These are phyloP conservation scores for Cichladusa arquata DNA, from an alignment of 2,113 vertebrate species.

Conservation along the genomic window DNA sequence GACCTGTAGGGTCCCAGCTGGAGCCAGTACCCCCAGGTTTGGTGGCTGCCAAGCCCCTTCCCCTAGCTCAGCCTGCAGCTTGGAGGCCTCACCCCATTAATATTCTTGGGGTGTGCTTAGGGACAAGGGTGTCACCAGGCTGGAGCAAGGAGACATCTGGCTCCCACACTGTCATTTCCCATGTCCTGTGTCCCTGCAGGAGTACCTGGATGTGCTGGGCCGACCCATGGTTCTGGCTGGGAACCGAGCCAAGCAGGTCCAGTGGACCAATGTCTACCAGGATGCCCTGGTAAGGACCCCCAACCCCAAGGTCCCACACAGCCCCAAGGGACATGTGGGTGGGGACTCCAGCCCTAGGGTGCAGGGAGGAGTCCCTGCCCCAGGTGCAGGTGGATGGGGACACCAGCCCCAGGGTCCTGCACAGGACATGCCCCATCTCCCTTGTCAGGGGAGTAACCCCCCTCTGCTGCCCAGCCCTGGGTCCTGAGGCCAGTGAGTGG, in stretches of 20 bases:
- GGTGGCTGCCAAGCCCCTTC: not conserved
- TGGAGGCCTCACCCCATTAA: not conserved
- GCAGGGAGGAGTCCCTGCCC: too few relatives aligned
- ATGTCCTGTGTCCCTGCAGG: slow-evolving; percentile 71
- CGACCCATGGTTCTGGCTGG: slow-evolving; percentile 97
- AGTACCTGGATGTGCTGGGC: slow-evolving; percentile 95
- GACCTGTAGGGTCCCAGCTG: not conserved
- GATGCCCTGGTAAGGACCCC: slow-evolving; percentile 87
- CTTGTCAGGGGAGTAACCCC: not conserved
- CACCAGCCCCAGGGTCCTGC: not conserved
- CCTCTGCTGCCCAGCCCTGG: not conserved
- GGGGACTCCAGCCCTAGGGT: not conserved
- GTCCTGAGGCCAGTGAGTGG: not conserved
- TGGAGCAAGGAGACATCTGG: not conserved
- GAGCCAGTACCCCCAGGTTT: not conserved
- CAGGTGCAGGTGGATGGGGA: not conserved
- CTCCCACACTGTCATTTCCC: not conserved
- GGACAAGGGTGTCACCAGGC: accelerated
- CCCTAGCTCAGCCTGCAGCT: not conserved
- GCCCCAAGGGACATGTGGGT: not conserved
- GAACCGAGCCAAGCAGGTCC: slow-evolving; percentile 90
- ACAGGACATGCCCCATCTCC: not conserved
- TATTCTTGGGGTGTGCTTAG: not conserved
- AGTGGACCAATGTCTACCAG: slow-evolving; percentile 98
- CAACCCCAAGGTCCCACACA: not conserved